A percentile compares a stretch with the other conserved stretches of the same genome.
Evolutionary conservation across 2,113 vertebrate species (phyloP).

Genomic region (Sinocyclocheilus maitianheensis): DNA sequence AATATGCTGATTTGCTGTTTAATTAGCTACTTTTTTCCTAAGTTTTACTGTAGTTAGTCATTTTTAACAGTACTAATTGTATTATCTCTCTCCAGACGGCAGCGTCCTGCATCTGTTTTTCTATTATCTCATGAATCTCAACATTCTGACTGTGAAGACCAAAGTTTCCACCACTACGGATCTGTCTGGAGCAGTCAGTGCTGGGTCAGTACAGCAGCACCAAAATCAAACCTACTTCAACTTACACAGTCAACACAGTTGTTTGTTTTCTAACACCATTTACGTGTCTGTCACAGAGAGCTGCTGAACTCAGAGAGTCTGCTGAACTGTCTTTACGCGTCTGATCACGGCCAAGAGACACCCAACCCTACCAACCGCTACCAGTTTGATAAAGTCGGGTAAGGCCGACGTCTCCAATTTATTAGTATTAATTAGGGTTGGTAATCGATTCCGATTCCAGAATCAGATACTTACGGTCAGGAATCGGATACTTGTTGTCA

Average conservation of each 20-base stretch:
- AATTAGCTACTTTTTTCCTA: no score
- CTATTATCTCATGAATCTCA: slow-evolving; percentile 96
- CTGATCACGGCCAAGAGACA: slow-evolving; percentile 89
- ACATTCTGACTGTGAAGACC: slow-evolving; percentile 92
- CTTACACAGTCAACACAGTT: background rate
- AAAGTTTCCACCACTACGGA: slow-evolving; percentile 85
- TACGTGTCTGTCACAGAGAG: slow-evolving; percentile 74
- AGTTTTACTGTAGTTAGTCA: no score
- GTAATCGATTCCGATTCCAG: no score
- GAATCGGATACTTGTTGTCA: no score
- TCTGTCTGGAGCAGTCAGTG: slow-evolving; percentile 81
- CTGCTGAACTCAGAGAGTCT: slow-evolving; percentile 88
- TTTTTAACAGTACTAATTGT: background rate
- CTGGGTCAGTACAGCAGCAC: slow-evolving; percentile 57
- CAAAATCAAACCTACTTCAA: background rate
- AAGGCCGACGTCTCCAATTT: slow-evolving; percentile 61
- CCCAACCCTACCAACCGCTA: slow-evolving; percentile 97
- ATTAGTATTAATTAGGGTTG: background rate
- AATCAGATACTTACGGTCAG: no score
- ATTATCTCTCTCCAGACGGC: slow-evolving; percentile 74
- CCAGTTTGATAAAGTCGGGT: slow-evolving; percentile 99
- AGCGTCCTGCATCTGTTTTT: slow-evolving; percentile 89
- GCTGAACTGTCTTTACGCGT: slow-evolving; percentile 89
- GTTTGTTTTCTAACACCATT: slow-evolving; percentile 3
- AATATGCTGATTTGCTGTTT: no score